Conservation (phyloP, 2,888 invertebrate species). For the Hipparchia sbordonii region DNA sequence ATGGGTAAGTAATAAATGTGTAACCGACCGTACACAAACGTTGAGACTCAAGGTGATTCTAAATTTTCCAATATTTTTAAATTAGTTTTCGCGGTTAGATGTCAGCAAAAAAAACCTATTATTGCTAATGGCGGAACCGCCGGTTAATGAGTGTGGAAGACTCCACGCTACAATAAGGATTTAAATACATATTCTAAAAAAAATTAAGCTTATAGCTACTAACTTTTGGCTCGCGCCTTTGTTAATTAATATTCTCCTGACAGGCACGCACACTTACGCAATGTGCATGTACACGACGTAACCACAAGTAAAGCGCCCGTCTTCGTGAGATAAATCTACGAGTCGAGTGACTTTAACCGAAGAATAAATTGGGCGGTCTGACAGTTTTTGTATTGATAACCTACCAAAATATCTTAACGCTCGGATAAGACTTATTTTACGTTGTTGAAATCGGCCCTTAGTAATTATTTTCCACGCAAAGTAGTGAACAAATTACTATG, state of each 20-base stretch:
- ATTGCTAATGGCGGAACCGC: slow-evolving; percentile 27
- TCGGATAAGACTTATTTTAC: too few species aligned
- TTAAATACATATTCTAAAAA: not conserved
- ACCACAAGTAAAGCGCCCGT: too few species aligned
- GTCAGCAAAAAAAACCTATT: slow-evolving; percentile 17
- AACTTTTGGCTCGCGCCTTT: too few species aligned
- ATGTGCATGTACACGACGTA: too few species aligned
- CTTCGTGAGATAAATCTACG: too few species aligned
- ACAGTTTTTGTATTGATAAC: too few species aligned
- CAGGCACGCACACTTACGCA: too few species aligned
- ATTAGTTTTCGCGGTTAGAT: slow-evolving; percentile 31
- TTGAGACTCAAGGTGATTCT: slow-evolving; percentile 30
- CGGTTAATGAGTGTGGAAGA: slow-evolving; percentile 9
- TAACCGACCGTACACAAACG: not conserved
- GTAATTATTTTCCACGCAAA: not conserved
- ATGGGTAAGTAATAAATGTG: not conserved
- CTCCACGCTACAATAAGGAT: not conserved
- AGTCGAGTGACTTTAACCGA: too few species aligned
- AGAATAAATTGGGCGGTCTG: too few species aligned
- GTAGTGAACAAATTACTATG: slow-evolving; percentile 11
- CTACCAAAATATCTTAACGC: too few species aligned
- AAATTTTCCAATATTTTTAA: slow-evolving; percentile 30
- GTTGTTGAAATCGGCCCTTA: too few species aligned
- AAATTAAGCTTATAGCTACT: not conserved
- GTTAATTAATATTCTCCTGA: too few species aligned